phyloP scores from a whole-genome alignment of 2,888 invertebrate genomes.

The Tenthredo amoena region DNA sequence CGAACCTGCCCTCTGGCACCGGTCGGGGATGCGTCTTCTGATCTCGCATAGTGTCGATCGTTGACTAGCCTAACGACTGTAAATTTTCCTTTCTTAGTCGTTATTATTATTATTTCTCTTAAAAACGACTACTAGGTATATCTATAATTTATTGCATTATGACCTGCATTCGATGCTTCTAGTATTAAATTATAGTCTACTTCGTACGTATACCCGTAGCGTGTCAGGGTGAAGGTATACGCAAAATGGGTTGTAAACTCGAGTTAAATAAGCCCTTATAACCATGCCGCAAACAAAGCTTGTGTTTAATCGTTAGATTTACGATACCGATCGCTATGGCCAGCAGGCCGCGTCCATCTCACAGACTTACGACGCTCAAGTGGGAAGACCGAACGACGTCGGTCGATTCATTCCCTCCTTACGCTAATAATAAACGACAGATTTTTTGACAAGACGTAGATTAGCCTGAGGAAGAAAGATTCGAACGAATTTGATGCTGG shows the following conservation, averaged over 20 bases:
- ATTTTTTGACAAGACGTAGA: neutral
- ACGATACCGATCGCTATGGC: slow-evolving; percentile 57
- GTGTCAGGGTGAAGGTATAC: too few species aligned
- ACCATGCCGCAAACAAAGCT: slow-evolving; percentile 57
- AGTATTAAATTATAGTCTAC: neutral
- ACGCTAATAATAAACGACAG: neutral
- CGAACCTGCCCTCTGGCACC: slow-evolving; percentile 48
- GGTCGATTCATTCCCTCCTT: neutral
- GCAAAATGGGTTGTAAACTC: slow-evolving; percentile 73
- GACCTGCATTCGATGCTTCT: neutral
- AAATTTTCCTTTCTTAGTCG: neutral
- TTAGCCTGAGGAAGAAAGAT: too few species aligned
- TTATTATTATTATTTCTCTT: neutral
- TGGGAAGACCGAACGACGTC: slow-evolving; percentile 53
- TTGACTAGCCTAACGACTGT: neutral
- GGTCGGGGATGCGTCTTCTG: slow-evolving; percentile 43
- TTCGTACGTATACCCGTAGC: neutral
- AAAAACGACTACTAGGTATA: neutral
- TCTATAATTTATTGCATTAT: neutral
- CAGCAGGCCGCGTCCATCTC: slow-evolving; percentile 55
- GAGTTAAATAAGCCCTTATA: slow-evolving; percentile 73
- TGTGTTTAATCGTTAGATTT: slow-evolving; percentile 58
- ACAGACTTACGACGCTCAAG: slow-evolving; percentile 58
- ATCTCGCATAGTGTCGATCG: slow-evolving; percentile 6
- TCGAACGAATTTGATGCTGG: neutral